These are phyloP conservation scores for Formicarius rufipectus DNA, from an alignment of 2,113 vertebrate genomes.

Conservation along the genomic window DNA sequence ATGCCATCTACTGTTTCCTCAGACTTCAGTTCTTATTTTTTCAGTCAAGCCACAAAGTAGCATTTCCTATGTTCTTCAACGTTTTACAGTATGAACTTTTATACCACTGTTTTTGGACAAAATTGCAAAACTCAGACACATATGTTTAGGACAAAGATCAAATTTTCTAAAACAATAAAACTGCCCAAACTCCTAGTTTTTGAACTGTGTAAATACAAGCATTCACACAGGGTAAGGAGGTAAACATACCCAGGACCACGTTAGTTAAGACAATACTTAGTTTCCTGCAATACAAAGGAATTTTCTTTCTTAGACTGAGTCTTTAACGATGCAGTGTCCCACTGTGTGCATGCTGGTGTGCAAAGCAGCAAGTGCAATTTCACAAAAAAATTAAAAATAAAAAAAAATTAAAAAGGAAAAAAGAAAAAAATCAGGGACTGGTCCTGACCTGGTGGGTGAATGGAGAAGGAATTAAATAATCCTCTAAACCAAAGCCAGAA, in stretches of 20 bases:
- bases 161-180: neutral
- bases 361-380: neutral
- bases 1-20: neutral
- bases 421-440: neutral
- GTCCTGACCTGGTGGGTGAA: neutral
- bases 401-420: neutral
- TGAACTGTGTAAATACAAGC: neutral
- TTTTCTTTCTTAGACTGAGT: neutral
- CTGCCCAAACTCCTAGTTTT: neutral
- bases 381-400: neutral
- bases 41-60: neutral
- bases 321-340: neutral
- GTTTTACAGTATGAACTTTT: neutral
- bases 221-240: neutral
- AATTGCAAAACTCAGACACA: neutral
- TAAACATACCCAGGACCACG: neutral
- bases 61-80: neutral
- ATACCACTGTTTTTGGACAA: neutral
- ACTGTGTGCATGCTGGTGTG: neutral
- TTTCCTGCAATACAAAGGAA: constrained; percentile 21
- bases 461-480: neutral
- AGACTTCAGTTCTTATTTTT: neutral
- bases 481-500: neutral
- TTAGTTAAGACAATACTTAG: constrained; percentile 28
- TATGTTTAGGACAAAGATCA: neutral